Conservation (phyloP, 1,140 invertebrate species). For the Drosophila sproati region DNA sequence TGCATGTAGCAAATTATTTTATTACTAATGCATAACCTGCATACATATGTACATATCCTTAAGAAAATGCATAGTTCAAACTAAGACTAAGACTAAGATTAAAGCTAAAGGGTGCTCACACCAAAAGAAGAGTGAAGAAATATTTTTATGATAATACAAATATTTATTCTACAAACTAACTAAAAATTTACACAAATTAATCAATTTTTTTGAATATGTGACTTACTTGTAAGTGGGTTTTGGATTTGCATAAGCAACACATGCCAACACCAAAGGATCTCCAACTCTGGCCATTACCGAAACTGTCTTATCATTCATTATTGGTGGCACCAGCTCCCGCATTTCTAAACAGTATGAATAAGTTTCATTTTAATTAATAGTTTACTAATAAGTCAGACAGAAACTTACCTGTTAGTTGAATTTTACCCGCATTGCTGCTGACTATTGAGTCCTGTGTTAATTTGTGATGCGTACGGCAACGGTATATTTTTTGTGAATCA, state of each 20-base stretch:
- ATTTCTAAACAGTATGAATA: slow-evolving; percentile 76
- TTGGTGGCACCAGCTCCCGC: slow-evolving; percentile 85
- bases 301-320: slow-evolving; percentile 86
- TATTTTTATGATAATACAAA: no score
- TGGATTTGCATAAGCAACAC: slow-evolving; percentile 88
- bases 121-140: no score
- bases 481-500: slow-evolving; percentile 87
- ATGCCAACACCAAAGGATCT: slow-evolving; percentile 87
- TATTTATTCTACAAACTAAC: no score
- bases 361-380: not conserved
- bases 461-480: slow-evolving; percentile 76
- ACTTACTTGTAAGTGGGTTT: slow-evolving; percentile 86
- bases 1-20: no score
- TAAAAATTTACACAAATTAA: no score
- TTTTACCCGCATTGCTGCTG: slow-evolving; percentile 88
- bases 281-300: slow-evolving; percentile 85
- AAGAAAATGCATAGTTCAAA: no score
- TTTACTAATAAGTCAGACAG: not conserved
- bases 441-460: slow-evolving; percentile 87
- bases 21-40: no score
- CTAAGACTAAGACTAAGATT: no score
- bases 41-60: no score
- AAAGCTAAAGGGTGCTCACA: no score
- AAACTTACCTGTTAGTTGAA: slow-evolving; percentile 88
- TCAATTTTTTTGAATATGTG: not conserved